These are phyloP conservation scores for Schizaphis graminum DNA, from an alignment of 2,888 invertebrate genomes.

Conservation along the genomic window DNA sequence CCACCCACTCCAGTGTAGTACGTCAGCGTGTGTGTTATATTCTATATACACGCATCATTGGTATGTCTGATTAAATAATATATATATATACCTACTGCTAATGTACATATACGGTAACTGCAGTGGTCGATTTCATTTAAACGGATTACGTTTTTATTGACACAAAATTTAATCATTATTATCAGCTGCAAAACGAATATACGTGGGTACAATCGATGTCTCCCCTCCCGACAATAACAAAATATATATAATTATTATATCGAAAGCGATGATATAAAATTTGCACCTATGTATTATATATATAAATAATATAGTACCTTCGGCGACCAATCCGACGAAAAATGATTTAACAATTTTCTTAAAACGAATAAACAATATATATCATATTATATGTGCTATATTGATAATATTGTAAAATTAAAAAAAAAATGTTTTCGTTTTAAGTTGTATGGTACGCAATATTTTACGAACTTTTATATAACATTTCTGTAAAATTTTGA, in stretches of 20 bases:
- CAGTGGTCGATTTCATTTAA: conserved; percentile 3
- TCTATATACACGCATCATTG: not conserved
- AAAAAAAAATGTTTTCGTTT: not conserved
- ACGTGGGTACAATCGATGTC: not conserved
- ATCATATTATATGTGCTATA: not conserved
- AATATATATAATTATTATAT: not conserved
- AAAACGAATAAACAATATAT: not conserved
- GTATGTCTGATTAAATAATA: conserved; percentile 23
- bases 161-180: not conserved
- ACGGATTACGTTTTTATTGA: not conserved
- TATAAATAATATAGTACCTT: not conserved
- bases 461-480: not conserved
- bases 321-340: not conserved
- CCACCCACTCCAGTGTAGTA: not conserved
- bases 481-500: not conserved
- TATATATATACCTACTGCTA: not conserved
- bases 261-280: not conserved
- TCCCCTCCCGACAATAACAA: too few species aligned
- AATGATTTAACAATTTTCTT: not conserved
- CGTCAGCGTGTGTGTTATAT: not conserved
- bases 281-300: not conserved
- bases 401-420: conserved; percentile 11
- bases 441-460: not conserved
- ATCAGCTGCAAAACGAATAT: not conserved
- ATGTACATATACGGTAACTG: not conserved